A percentile compares a stretch with the other conserved stretches of the same genome.
Conservation (phyloP, 2,888 invertebrate genomes). For the Macroteleia sp. region DNA sequence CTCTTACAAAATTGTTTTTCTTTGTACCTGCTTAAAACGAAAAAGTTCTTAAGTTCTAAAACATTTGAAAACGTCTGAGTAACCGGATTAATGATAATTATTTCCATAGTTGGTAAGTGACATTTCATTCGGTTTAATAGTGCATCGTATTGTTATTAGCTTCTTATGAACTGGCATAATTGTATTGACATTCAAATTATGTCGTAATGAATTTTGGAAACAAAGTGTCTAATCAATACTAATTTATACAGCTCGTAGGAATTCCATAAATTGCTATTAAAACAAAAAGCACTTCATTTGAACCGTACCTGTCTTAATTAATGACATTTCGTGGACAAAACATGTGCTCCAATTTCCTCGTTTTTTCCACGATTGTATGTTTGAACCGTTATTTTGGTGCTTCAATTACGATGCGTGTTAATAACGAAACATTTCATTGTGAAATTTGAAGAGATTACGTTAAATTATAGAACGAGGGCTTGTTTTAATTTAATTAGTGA, state of each 20-base stretch:
- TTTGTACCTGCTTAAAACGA: too few relatives aligned
- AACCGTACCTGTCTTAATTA: background rate
- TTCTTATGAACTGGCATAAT: background rate
- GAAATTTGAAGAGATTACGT: conserved; percentile 5
- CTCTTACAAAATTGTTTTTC: too few relatives aligned
- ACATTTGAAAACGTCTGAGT: too few relatives aligned
- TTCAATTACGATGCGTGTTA: conserved; percentile 6
- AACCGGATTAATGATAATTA: too few relatives aligned
- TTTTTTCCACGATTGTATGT: conserved; percentile 6
- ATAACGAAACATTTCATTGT: conserved; percentile 3
- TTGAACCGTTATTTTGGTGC: conserved; percentile 5
- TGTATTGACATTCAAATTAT: background rate
- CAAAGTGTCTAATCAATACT: conserved; percentile 9
- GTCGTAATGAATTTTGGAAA: background rate
- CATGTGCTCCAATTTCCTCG: background rate
- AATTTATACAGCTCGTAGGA: background rate
- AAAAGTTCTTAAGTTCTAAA: too few relatives aligned
- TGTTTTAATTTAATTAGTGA: conserved; percentile 20
- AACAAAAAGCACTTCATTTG: conserved; percentile 5
- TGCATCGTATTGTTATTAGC: background rate
- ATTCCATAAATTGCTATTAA: conserved; percentile 6
- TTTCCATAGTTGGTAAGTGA: too few relatives aligned
- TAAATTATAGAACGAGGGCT: conserved; percentile 5
- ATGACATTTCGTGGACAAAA: background rate
- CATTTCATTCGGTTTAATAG: too few relatives aligned